A percentile compares a stretch with the other conserved stretches of the same genome.
phyloP scores from a whole-genome alignment of 2,113 vertebrate genomes.

The Neopipo cinnamomea region DNA sequence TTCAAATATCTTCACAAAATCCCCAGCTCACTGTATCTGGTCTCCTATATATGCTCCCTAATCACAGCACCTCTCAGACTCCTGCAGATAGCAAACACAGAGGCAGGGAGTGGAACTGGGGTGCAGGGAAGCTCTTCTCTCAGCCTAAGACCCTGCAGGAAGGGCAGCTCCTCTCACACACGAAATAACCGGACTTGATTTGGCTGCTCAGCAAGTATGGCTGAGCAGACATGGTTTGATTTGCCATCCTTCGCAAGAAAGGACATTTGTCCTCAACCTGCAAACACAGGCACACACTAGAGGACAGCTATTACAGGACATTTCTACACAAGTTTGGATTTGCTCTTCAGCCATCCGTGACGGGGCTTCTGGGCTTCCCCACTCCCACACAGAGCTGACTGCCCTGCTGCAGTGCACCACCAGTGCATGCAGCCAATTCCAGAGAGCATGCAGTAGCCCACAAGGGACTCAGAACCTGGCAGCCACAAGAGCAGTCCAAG shows the following conservation, averaged over 20 bases:
- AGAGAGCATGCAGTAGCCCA: background rate
- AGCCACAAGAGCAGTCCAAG: background rate
- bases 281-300: background rate
- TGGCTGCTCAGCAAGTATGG: background rate
- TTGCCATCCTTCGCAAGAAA: background rate
- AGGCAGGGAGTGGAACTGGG: background rate
- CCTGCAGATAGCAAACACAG: background rate
- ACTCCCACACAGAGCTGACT: fast-evolving
- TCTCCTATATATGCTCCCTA: background rate
- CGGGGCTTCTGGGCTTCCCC: fast-evolving
- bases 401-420: constrained; percentile 1
- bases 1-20: background rate
- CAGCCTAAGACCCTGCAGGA: background rate
- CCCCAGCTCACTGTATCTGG: background rate
- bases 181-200: background rate
- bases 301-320: background rate
- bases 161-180: background rate
- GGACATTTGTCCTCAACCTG: background rate
- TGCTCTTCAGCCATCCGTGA: background rate
- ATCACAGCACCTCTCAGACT: background rate
- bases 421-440: background rate
- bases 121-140: background rate
- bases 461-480: fast-evolving
- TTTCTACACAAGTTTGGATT: fast-evolving
- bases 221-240: background rate